Evolutionary conservation across 2,797 vertebrate genomes (phyloP).

Genomic region (Naso thynnoides): DNA sequence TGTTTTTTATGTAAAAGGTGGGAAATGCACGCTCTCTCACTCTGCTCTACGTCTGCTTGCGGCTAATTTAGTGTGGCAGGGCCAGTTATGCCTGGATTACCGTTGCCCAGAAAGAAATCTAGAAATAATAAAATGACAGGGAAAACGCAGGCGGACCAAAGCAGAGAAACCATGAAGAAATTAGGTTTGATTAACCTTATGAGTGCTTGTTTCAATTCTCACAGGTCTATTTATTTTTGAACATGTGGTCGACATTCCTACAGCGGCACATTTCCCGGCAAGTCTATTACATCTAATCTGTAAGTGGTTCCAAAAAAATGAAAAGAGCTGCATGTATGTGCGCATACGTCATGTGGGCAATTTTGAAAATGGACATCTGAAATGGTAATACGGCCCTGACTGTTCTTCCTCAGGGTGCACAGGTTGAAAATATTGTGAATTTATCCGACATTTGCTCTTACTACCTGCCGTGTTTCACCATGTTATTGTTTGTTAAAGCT

Average conservation of each 20-base stretch:
- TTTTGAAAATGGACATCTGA: slow-evolving; percentile 75
- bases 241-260: slow-evolving; percentile 88
- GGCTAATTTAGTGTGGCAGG: slow-evolving; percentile 81
- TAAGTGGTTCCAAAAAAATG: slow-evolving; percentile 77
- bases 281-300: slow-evolving; percentile 86
- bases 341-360: slow-evolving; percentile 76
- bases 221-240: slow-evolving; percentile 86
- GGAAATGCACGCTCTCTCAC: slow-evolving; percentile 67
- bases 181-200: slow-evolving; percentile 86
- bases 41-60: slow-evolving; percentile 69
- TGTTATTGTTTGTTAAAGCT: slow-evolving; percentile 10
- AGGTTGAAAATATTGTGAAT: slow-evolving; percentile 47
- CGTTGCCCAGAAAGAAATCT: slow-evolving; percentile 76
- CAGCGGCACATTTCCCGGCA: slow-evolving; percentile 86
- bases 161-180: slow-evolving; percentile 82
- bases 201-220: slow-evolving; percentile 86
- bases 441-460: slow-evolving; percentile 11
- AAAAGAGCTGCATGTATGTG: slow-evolving; percentile 64
- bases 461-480: neutral
- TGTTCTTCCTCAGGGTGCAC: slow-evolving; percentile 56
- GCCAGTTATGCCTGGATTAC: slow-evolving; percentile 79
- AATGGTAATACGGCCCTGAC: slow-evolving; percentile 65
- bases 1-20: too few species aligned
- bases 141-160: slow-evolving; percentile 72
- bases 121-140: slow-evolving; percentile 83